Evolutionary conservation across 2,888 invertebrate species (phyloP), one percentile per base, ranked within the genome.

Genomic region (Tupiocoris notatus): DNA sequence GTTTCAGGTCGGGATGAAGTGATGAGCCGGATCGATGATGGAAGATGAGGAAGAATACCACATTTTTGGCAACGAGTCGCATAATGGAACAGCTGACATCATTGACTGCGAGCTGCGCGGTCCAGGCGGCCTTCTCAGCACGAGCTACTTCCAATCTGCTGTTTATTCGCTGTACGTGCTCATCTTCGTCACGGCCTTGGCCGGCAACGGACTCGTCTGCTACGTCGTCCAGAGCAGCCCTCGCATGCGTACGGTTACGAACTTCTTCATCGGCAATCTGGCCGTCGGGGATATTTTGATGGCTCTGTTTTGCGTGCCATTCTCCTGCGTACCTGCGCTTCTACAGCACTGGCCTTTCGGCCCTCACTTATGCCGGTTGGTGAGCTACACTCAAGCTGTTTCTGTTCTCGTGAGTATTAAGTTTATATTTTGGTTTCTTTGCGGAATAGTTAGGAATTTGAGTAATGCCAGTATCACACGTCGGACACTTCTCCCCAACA

Each of bases 321-420:
- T 95, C 82, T 92, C 94, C 1, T 95, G 94, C 82, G 89, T 95
- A 23, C 89, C 94, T 12, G 90, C 90, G 81, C 85, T 93, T 67
- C 86, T 94, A 59, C 90, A 91, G 82, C 91, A 93, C 82, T 96
- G 96, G 96, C 94, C 95, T 0, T 96, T 96, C 82, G 95, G 95
- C 0, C 85, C 86, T 18, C 85, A 89, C 57, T 88, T 96, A 85
- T 96, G 96, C 83, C 91, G 92, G 78, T 85, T 92, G 56, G 94
- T 95, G 80, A 80, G 80, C 75, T 81, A 81, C 73, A 82, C 82
- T 0, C 83, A 85, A 84, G 91, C 90, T 0, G 89, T 92, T 63
- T 92, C 92, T 12, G 93, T 92, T 79, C 86, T 92, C 80, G 81
- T 81, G 70, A 79, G 81, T 80, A 56, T 3, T 1, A 17, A 39